phyloP scores from a whole-genome alignment of 2,797 vertebrate species.

The Trematomus bernacchii region DNA sequence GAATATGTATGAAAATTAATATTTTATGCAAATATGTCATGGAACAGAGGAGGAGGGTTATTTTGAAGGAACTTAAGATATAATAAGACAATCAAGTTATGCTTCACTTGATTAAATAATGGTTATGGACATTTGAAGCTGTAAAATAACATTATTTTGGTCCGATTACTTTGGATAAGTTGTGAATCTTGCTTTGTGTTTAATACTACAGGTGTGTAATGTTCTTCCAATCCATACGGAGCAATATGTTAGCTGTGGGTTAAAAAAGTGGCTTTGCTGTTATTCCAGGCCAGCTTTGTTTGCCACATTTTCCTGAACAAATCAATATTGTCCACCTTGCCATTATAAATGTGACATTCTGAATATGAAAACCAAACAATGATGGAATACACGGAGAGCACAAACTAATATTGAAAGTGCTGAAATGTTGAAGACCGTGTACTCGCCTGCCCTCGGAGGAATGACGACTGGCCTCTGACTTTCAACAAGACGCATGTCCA shows the following conservation, averaged over 20 bases:
- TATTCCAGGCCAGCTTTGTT: slow-evolving; percentile 2
- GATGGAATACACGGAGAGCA: slow-evolving; percentile 9
- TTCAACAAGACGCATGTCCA: slow-evolving; percentile 14
- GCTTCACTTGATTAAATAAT: background rate
- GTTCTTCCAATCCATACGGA: background rate
- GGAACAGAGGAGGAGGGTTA: too few species aligned
- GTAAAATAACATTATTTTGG: background rate
- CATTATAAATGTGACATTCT: slow-evolving; percentile 38
- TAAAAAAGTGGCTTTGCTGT: background rate
- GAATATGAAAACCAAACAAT: slow-evolving; percentile 37
- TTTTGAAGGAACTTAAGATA: too few species aligned
- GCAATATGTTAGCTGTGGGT: background rate
- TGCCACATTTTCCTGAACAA: slow-evolving; percentile 12
- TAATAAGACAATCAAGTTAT: too few species aligned
- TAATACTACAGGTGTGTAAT: background rate
- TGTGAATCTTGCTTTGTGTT: background rate
- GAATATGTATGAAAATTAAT: background rate
- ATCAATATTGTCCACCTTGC: slow-evolving; percentile 20
- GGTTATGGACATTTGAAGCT: background rate
- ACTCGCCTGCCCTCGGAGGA: background rate
- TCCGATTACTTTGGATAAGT: background rate
- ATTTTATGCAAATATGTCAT: background rate
- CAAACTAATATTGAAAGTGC: slow-evolving; percentile 3
- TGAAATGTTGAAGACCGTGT: slow-evolving; percentile 7
- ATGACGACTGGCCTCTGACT: slow-evolving; percentile 6